Conservation (phyloP, 1,140 invertebrate species). For the Sipha flava region DNA sequence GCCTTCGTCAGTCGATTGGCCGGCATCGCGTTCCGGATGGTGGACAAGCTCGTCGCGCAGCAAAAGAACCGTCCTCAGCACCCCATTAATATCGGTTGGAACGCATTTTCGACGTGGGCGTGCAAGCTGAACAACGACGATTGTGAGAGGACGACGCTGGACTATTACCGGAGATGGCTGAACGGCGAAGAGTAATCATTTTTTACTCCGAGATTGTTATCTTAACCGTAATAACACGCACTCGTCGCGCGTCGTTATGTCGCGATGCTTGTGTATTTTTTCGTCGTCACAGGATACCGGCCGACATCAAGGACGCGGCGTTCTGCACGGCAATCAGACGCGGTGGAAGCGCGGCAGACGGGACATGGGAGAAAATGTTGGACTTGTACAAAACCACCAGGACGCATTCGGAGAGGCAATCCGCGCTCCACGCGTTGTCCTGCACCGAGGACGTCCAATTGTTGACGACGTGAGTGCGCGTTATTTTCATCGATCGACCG, state of each 20-base stretch:
- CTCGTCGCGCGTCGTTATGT: no score
- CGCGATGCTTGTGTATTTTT: no score
- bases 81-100: neutral
- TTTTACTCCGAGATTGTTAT: no score
- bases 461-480: neutral
- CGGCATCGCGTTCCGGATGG: neutral
- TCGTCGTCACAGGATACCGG: neutral
- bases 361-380: neutral
- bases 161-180: neutral
- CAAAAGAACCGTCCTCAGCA: neutral
- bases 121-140: neutral
- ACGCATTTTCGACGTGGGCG: neutral
- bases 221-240: no score
- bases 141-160: neutral
- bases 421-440: neutral
- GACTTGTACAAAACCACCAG: neutral
- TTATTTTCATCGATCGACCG: neutral
- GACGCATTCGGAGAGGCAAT: neutral
- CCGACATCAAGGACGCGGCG: neutral
- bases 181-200: slow-evolving; percentile 7
- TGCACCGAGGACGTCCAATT: neutral
- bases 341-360: neutral
- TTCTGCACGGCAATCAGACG: neutral
- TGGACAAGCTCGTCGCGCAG: neutral
- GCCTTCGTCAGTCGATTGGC: neutral